phyloP scores from a whole-genome alignment of 2,113 vertebrate species.

The Tylochromis polylepis region DNA sequence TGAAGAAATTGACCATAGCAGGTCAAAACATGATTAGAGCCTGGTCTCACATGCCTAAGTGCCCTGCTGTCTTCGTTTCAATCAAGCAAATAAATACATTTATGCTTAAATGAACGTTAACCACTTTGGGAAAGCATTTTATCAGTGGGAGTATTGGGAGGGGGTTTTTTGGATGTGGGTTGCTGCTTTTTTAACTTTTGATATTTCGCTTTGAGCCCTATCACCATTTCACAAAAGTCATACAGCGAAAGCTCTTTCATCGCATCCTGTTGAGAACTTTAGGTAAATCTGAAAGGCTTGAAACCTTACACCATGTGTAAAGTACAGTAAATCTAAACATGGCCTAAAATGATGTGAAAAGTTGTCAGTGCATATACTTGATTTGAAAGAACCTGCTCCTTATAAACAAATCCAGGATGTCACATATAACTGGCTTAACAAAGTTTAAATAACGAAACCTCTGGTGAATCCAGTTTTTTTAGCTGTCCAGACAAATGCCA shows the following conservation, averaged over 20 bases:
- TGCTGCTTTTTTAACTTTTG: not conserved
- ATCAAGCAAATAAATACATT: not conserved
- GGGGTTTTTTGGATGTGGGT: too few species aligned
- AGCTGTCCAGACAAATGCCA: not conserved
- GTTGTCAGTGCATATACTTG: not conserved
- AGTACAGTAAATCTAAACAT: not conserved
- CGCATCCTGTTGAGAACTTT: not conserved
- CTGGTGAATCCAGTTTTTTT: not conserved
- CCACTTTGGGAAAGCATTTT: not conserved
- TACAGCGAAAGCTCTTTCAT: not conserved
- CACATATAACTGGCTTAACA: not conserved
- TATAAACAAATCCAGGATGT: not conserved
- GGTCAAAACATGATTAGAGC: not conserved
- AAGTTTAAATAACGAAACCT: not conserved
- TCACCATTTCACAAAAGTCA: rapidly evolving
- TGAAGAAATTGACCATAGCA: not conserved
- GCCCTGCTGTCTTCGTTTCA: not conserved
- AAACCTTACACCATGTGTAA: not conserved
- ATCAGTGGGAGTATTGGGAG: not conserved
- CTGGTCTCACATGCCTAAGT: not conserved
- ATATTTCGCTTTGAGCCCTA: not conserved
- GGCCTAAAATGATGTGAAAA: not conserved
- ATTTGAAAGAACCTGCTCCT: not conserved
- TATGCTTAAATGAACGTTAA: not conserved
- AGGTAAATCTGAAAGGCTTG: too few species aligned